A percentile compares a stretch with the other conserved stretches of the same genome.
These are phyloP conservation scores for Chymomyza fuscimana DNA, from an alignment of 2,888 invertebrate species.

Conservation along the genomic window DNA sequence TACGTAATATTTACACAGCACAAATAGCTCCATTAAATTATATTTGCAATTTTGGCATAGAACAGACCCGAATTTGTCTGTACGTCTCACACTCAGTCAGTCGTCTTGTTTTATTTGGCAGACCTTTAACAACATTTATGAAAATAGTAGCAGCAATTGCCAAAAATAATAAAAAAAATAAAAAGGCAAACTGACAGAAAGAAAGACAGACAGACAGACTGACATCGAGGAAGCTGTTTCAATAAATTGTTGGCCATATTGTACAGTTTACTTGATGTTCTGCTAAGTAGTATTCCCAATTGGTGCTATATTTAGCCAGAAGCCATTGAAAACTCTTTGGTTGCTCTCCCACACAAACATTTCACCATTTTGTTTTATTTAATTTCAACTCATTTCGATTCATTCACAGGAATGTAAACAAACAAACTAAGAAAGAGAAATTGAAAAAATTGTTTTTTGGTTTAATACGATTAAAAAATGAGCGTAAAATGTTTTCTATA, in stretches of 20 bases:
- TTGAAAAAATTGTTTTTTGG: not conserved
- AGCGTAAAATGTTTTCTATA: no score
- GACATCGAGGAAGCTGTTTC: not conserved
- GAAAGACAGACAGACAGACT: not conserved
- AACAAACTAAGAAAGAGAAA: not conserved
- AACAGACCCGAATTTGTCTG: conserved; percentile 28
- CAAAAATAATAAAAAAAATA: conserved; percentile 11
- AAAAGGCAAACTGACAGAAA: not conserved
- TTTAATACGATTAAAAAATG: not conserved
- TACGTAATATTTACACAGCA: not conserved
- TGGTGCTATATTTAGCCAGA: not conserved
- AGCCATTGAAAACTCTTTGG: not conserved
- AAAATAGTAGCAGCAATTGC: conserved; percentile 15
- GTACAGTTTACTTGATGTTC: not conserved
- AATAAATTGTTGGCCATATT: not conserved
- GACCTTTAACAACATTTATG: not conserved
- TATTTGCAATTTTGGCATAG: conserved; percentile 33
- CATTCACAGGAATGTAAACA: conserved; percentile 14
- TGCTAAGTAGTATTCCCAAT: not conserved
- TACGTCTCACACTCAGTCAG: not conserved
- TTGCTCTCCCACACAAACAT: conserved; percentile 10
- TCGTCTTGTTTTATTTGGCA: not conserved
- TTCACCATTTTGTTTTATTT: not conserved
- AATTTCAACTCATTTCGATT: conserved; percentile 33
- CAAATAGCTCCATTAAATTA: not conserved